Evolutionary conservation across 1,140 invertebrate genomes (phyloP).

Genomic region (Orchesella cincta): DNA sequence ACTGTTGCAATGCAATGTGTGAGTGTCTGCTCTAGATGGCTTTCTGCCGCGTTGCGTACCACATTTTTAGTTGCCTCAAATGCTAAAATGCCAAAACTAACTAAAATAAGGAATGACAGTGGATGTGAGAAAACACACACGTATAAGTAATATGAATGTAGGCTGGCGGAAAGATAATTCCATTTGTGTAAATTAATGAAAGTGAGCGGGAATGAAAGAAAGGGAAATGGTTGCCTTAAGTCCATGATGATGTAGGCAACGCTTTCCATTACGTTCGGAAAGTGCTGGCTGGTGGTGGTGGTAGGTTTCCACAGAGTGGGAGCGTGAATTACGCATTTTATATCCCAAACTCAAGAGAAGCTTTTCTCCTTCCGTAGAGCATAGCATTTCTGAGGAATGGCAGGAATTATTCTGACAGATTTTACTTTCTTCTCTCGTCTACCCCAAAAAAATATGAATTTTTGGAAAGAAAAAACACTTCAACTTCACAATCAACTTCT

Average conservation of each 20-base stretch:
- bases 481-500: background rate
- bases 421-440: conserved; percentile 1
- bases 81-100: too few species aligned
- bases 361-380: background rate
- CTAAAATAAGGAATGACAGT: conserved; percentile 1
- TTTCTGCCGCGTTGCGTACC: too few species aligned
- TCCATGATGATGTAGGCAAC: too few species aligned
- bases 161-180: conserved; percentile 16
- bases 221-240: too few species aligned
- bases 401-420: conserved; percentile 25
- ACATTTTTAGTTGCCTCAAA: too few species aligned
- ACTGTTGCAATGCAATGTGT: conserved; percentile 14
- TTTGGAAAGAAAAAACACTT: background rate
- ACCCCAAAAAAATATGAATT: background rate
- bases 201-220: background rate
- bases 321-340: background rate
- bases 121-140: background rate
- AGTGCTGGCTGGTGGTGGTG: too few species aligned
- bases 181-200: conserved; percentile 30
- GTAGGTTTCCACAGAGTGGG: too few species aligned
- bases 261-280: too few species aligned
- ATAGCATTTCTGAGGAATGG: conserved; percentile 25
- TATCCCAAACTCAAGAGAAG: background rate
- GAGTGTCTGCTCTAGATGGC: too few species aligned
- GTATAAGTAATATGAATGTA: background rate